These are phyloP conservation scores for zebrafish (Danio rerio) DNA, from an alignment of 2,113 vertebrate species.

Conservation along the genomic window GRCz12tu NC_133195.1:42577501-42578000, in stretches of 20 bases:
- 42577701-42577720: conserved; percentile 13
- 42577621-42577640: conserved; percentile 25
- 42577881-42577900: neutral
- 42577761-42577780: conserved; percentile 34
- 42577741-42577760: neutral
- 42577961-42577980: neutral
- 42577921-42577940: neutral
- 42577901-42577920: neutral
- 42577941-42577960: neutral
- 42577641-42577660: conserved; percentile 25
- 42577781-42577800: conserved; percentile 51
- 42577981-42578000: conserved; percentile 34
- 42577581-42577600: conserved; percentile 7
- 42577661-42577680: conserved; percentile 41
- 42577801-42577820: conserved; percentile 61
- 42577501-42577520: too few relatives aligned
- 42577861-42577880: neutral
- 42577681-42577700: conserved; percentile 52
- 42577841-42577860: conserved; percentile 42
- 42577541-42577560: too few relatives aligned
- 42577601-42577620: neutral
- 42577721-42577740: conserved; percentile 2
- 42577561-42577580: neutral
- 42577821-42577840: conserved; percentile 36
- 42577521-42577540: too few relatives aligned